Evolutionary conservation across 2,797 vertebrate genomes (phyloP).

Genomic region (Tenualosa thibaudeaui): DNA sequence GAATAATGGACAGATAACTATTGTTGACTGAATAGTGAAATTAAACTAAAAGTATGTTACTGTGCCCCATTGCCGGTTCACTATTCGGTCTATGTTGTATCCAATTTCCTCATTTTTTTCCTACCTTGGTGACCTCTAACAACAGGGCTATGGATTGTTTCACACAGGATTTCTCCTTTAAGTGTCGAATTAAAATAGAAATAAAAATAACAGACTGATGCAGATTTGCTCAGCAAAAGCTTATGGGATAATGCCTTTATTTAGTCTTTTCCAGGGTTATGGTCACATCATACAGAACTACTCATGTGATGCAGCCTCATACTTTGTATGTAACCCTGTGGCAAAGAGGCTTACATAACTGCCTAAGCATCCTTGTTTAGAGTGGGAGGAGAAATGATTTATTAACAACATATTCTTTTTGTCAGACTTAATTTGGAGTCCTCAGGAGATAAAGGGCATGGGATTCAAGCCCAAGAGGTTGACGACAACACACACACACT

Average conservation of each 20-base stretch:
- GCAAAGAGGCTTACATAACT: conserved; percentile 32
- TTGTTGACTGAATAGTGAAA: no score
- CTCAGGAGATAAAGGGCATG: conserved; percentile 50
- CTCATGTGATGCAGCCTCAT: conserved; percentile 12
- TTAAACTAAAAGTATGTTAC: no score
- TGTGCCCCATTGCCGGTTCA: no score
- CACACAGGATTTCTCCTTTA: no score
- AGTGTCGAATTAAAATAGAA: neutral
- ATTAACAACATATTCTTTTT: conserved; percentile 59
- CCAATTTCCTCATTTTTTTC: no score
- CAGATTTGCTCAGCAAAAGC: neutral
- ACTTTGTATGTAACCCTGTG: conserved; percentile 45
- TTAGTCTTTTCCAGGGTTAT: neutral
- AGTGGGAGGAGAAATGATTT: conserved; percentile 56
- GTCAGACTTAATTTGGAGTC: conserved; percentile 51
- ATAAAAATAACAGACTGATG: neutral
- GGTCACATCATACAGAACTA: conserved; percentile 30
- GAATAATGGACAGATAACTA: no score
- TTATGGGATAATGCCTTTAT: neutral
- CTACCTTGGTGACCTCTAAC: no score
- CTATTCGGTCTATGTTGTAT: no score
- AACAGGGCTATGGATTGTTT: no score
- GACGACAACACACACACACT: neutral
- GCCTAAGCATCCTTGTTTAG: conserved; percentile 32
- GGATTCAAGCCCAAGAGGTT: conserved; percentile 44